Base-by-base conservation (phyloP, 2,113 vertebrate species). In the Bombycilla garrulus region DNA sequence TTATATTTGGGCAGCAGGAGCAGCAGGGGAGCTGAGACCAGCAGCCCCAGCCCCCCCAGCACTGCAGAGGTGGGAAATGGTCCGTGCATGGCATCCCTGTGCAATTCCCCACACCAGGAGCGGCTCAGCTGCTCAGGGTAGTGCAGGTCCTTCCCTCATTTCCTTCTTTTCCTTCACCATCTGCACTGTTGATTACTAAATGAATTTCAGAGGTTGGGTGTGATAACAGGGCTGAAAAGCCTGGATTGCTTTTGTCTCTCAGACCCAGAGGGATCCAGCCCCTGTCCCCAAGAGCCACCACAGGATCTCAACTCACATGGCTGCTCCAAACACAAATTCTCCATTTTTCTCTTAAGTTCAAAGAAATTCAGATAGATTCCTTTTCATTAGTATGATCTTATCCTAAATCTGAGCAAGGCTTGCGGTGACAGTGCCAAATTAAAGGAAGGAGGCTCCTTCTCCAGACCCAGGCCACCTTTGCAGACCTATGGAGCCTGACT, bases 381-480 rank as follows among this genome's bases (percentile, higher is more conserved):
- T 42, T 79, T 81, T 64, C 57, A 23, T 77, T 69, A 74, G 22
- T 62, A 56, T 56, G 24, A 53, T n/a, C 57, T 65, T 35, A 47
- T 29, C 70, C 66, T 20, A 36, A 54, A 56, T n/a, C 77, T 67
- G 20, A 57, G 31, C 76, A 38, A 54, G 29, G 61, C 58, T 90
- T 1, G 0, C 4, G 1, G 38, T 28, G 28, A 54, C 33, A 24
- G 35, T 12, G 24, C 57, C 91, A 81, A 67, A 51, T 33, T 15
- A 56, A 53, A 44, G 48, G 57, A 54, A 80, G 54, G 57, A 67
- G 66, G 54, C 48, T 93, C 61, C 70, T 19, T 45, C 60, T 56
- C 58, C 69, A 90, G 79, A 72, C 78, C 83, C 64, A 89, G 45
- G 48, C 88, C 74, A 82, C 85, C 61, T 90, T 15, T 66, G 71